Base-by-base conservation (phyloP, 1,140 invertebrate genomes). In the Drosophila watanabei region DNA sequence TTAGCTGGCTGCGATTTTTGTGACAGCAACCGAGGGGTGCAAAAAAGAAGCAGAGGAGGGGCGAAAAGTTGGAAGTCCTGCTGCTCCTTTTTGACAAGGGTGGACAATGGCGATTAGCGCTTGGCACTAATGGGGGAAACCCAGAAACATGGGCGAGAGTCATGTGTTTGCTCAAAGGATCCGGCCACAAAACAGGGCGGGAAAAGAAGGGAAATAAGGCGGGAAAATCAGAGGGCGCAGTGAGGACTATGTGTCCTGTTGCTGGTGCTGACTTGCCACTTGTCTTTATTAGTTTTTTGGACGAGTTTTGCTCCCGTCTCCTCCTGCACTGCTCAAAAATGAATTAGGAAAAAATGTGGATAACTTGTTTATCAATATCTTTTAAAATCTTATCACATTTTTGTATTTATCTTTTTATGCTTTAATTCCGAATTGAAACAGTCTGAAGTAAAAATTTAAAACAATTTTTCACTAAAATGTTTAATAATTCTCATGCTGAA, bases 51-150 rank as follows among this genome's bases (percentile, higher is more conserved):
- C 4, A 11, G 14, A 39, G 16, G 13, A 24, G 45, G 37, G 35
- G 39, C 58, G 28, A 33, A 54, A 57, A 62, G 70, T 20, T 75
- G 60, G 43, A 54, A 30, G 48, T 54, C 60, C 63, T 51, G 66
- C 39, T 46, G 46, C 45, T 58, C 20, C 57, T 75, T 88, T 89
- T 88, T 90, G 86, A 89, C 85, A 90, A 90, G 85, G 86, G 82
- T 89, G 85, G 85, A 89, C 85, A 89, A 89, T 90, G 85, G 85
- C 85, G 85, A 89, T 89, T 89, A 89, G 85, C 85, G 85, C 81
- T 76, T 72, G 81, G 78, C 85, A 85, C 85, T 89, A 89, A 89
- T 89, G 85, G 81, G 52, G 48, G 60, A 60, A 46, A 35, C 48
- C 43, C 28, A 60, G 65, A 48, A 30, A 45, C 73, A 45, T 54